These are phyloP conservation scores for Tetragnatha versicolor DNA, from an alignment of 1,140 invertebrate genomes.

Conservation along the genomic window DNA sequence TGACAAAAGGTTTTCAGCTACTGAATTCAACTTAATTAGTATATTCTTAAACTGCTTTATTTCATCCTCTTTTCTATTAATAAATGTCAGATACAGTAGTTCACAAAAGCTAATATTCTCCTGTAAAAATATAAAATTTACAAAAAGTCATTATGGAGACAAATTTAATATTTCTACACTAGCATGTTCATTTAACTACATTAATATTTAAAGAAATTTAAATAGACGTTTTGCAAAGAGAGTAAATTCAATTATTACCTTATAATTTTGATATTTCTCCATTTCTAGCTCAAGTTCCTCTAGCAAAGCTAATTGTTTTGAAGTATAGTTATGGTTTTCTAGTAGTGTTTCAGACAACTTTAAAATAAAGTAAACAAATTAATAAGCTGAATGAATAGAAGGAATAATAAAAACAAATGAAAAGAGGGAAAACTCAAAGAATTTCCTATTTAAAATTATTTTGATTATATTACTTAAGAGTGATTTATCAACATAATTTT, in stretches of 20 bases:
- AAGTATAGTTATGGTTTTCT: not conserved
- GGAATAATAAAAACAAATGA: no score
- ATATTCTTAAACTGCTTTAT: not conserved
- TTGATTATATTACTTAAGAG: no score
- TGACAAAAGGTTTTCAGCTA: not conserved
- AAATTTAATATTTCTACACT: not conserved
- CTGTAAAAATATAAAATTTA: not conserved
- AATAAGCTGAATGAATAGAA: no score
- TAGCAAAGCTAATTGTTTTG: slow-evolving; percentile 5
- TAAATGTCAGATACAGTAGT: not conserved
- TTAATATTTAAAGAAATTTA: no score
- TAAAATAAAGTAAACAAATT: not conserved
- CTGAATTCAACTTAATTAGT: not conserved
- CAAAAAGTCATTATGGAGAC: not conserved
- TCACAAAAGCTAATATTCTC: not conserved
- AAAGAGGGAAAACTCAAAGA: no score
- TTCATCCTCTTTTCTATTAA: slow-evolving; percentile 2
- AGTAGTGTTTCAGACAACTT: slow-evolving; percentile 4
- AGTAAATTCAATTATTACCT: not conserved
- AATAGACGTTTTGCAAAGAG: no score
- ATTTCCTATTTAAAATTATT: no score
- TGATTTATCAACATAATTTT: no score
- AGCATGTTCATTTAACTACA: no score
- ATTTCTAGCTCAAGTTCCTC: slow-evolving; percentile 19
- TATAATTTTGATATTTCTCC: not conserved